A percentile compares a stretch with the other conserved stretches of the same genome.
Evolutionary conservation across 2,113 vertebrate species (phyloP).

Genomic region (Triplophysa siluroides): DNA sequence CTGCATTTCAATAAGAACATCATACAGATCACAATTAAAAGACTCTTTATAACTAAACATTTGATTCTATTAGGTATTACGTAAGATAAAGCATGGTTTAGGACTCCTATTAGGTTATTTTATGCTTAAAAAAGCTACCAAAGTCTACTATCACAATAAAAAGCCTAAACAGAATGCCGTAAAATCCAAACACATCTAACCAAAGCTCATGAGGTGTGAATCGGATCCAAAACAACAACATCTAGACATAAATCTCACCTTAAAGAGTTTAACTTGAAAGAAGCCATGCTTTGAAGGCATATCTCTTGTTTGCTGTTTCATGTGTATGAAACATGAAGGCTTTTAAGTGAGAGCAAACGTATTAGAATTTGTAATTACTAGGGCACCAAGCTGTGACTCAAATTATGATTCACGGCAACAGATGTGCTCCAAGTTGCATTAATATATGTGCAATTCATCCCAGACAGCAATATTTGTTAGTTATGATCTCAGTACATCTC

Average conservation of each 20-base stretch:
- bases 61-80: too few species aligned
- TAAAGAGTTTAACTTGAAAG: conserved; percentile 47
- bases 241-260: conserved; percentile 43
- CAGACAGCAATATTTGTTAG: conserved; percentile 28
- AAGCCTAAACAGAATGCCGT: background rate
- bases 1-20: too few species aligned
- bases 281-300: conserved; percentile 70
- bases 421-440: conserved; percentile 64
- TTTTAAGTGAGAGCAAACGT: conserved; percentile 77
- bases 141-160: background rate
- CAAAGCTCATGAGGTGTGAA: background rate
- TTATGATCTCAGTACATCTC: conserved; percentile 13
- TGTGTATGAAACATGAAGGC: conserved; percentile 71
- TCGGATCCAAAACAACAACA: conserved; percentile 10
- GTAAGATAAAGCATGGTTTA: too few species aligned
- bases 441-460: conserved; percentile 44
- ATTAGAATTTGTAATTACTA: conserved; percentile 74
- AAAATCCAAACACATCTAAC: background rate
- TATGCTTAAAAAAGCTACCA: too few species aligned
- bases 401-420: conserved; percentile 75
- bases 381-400: conserved; percentile 77
- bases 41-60: too few species aligned
- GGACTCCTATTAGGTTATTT: too few species aligned
- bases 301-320: conserved; percentile 72
- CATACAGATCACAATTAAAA: too few species aligned